Base-by-base conservation (phyloP, 1,140 invertebrate species). In the Meteorus sp. region DNA sequence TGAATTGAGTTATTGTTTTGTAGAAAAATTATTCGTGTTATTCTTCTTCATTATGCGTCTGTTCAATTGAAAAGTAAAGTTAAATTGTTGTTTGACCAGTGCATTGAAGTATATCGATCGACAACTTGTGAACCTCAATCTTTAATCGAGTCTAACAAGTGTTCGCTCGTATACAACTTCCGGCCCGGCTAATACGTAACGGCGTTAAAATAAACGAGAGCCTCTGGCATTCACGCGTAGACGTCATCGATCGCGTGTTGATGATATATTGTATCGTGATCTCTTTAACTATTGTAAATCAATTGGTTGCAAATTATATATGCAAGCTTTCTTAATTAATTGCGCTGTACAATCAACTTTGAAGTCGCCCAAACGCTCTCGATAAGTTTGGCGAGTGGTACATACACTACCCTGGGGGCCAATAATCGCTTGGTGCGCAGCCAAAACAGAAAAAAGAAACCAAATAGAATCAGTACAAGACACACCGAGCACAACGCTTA, bases 201-300 rank as follows among this genome's bases (percentile, higher is more conserved):
- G 43, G n/a, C 43, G 31, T 59, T 59, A 59, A 59, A 59, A 54
- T 59, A 59, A 59, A 41, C 57, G n/a, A 53, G 52, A 43, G 13
- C 13, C 39, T 23, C 43, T 59, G 57, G 57, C 50, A 59, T 59
- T 59, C 25, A 33, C 35, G 48, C 27, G 50, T 17, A 9, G 20
- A 23, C 35, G 56, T 39, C 35, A 39, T 13, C 9, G 9, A 33
- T 6, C 11, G 29, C 29, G n/a, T n/a, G n/a, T n/a, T n/a, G n/a
- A n/a, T n/a, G n/a, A n/a, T n/a, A n/a, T n/a, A n/a, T n/a, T n/a
- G n/a, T n/a, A n/a, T n/a, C n/a, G n/a, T n/a, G n/a, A n/a, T n/a
- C n/a, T n/a, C n/a, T n/a, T n/a, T n/a, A n/a, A n/a, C n/a, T n/a
- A n/a, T n/a, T n/a, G n/a, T n/a, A n/a, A n/a, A n/a, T n/a, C n/a